phyloP scores from a whole-genome alignment of 2,888 invertebrate species.

The Meta bourneti region DNA sequence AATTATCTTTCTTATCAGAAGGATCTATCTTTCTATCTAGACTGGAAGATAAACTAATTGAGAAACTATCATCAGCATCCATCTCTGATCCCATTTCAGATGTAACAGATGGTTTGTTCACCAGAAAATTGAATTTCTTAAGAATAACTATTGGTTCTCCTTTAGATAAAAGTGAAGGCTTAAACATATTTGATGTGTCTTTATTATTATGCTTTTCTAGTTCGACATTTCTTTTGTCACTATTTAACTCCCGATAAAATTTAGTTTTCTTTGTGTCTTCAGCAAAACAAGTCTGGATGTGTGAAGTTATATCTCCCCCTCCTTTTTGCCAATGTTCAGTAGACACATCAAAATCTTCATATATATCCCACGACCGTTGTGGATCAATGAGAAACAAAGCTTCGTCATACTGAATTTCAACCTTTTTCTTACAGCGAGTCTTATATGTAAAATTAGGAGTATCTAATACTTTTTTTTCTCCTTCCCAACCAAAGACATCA shows the following conservation, averaged over 20 bases:
- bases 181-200: conserved; percentile 46
- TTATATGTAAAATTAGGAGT: conserved; percentile 88
- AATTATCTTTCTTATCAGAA: conserved; percentile 46
- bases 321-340: conserved; percentile 81
- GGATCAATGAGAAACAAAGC: conserved; percentile 89
- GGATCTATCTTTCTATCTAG: conserved; percentile 19
- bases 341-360: conserved; percentile 80
- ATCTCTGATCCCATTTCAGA: conserved; percentile 43
- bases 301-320: conserved; percentile 83
- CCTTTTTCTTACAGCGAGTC: conserved; percentile 89
- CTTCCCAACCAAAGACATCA: conserved; percentile 58
- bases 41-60: conserved; percentile 11
- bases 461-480: conserved; percentile 79
- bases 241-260: conserved; percentile 86
- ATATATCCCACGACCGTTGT: conserved; percentile 87
- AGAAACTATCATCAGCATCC: conserved; percentile 30
- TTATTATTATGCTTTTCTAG: conserved; percentile 47
- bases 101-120: conserved; percentile 23
- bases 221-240: conserved; percentile 49
- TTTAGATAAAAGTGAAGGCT: conserved; percentile 42
- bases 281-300: conserved; percentile 92
- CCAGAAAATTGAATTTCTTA: conserved; percentile 64
- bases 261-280: conserved; percentile 90
- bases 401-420: conserved; percentile 88
- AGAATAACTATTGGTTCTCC: conserved; percentile 71